Base-by-base conservation (phyloP, 1,140 invertebrate species). In the Bombus superbus region DNA sequence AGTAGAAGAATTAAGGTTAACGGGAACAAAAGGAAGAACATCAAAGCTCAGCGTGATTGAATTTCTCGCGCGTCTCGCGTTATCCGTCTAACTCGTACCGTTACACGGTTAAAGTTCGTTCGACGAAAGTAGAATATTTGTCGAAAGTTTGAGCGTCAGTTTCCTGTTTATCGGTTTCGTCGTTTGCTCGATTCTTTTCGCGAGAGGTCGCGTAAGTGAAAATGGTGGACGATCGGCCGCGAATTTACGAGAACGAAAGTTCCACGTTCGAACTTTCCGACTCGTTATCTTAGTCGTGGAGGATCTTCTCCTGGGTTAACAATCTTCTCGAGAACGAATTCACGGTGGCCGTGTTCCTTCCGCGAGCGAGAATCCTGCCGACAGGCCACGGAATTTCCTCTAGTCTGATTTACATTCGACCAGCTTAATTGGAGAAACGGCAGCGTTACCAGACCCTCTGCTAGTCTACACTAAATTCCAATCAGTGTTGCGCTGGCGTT, bases 401-500 rank as follows among this genome's bases (percentile, higher is more conserved):
- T 44, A 62, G 66, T 71, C 82, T 84, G 82, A 84, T 84, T 84
- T 84, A 84, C 82, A 84, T 84, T 79, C 76, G 76, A 53, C 82
- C 75, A 84, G 82, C 75, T 84, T 84, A 84, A 84, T 84, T 84
- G 82, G 82, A 84, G 82, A 62, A 84, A 84, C 82, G 82, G 82
- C 35, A 79, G 53, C 42, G 66, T 79, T 71, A 84, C 82, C 75
- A 57, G 64, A 1, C 62, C 15, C 64, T 62, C 59, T n/a, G 32
- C 73, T 83, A 53, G 73, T 83, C 81, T 79, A 79, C 47, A n/a
- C 82, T 84, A 84, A 84, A 84, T 84, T 84, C 76, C 82, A 84
- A 84, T 84, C 82, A 84, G 82, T 66, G 77, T 79, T 47, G 68
- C 77, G 77, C 42, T 10, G 40, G 10, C 40, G 76, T 53, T 75